Evolutionary conservation across 2,888 invertebrate genomes (phyloP).

Genomic region (Leptinotarsa rubiginosa): DNA sequence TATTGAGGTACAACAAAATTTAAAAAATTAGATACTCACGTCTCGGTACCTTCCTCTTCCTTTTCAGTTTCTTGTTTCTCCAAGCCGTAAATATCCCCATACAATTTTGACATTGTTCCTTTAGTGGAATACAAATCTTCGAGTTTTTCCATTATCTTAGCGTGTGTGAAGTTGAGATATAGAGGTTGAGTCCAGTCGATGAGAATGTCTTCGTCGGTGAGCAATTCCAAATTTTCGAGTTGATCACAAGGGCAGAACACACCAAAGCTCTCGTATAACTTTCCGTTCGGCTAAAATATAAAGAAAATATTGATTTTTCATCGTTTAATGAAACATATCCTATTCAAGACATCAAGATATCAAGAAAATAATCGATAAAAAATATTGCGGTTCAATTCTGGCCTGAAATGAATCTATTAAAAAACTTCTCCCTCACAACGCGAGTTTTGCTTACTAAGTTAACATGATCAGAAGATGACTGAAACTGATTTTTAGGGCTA

Average conservation of each 20-base stretch:
- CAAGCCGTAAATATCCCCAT: slow-evolving; percentile 84
- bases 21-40: slow-evolving; percentile 64
- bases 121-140: slow-evolving; percentile 76
- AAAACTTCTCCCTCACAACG: too few relatives aligned
- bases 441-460: too few relatives aligned
- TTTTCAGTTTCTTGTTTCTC: slow-evolving; percentile 72
- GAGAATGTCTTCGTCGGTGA: slow-evolving; percentile 81
- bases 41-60: slow-evolving; percentile 68
- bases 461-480: too few relatives aligned
- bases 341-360: too few relatives aligned
- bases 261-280: slow-evolving; percentile 85
- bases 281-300: slow-evolving; percentile 78
- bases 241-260: slow-evolving; percentile 86
- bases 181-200: slow-evolving; percentile 84
- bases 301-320: neutral
- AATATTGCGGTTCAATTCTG: too few relatives aligned
- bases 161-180: slow-evolving; percentile 89
- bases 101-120: slow-evolving; percentile 78
- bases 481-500: too few relatives aligned
- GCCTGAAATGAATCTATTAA: too few relatives aligned
- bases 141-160: slow-evolving; percentile 82
- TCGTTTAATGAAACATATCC: too few relatives aligned
- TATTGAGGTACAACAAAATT: neutral
- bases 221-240: slow-evolving; percentile 77
- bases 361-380: too few relatives aligned